Base-by-base conservation (phyloP, 2,113 vertebrate species). In the Atractosteus spatula region DNA sequence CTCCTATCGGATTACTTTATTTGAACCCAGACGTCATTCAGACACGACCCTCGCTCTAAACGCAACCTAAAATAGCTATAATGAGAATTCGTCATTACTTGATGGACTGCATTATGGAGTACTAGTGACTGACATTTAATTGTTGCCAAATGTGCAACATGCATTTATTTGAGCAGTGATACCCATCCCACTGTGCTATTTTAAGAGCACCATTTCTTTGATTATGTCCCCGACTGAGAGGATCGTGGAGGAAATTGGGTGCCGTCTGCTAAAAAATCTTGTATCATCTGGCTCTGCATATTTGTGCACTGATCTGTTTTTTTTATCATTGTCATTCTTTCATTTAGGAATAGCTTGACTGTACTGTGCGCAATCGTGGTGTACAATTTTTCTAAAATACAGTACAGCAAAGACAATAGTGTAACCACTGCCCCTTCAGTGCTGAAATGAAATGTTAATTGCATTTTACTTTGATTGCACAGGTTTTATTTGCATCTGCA, bases 61-160 rank as follows among this genome's bases (percentile, higher is more conserved):
- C 68, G 85, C 79, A 81, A 86, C 83, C 85, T 84, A 85, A 84
- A 90, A 89, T 88, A 84, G 79, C 85, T 80, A 83, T 82, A 82
- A 84, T 89, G 85, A 85, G 82, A 84, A 79, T 68, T 70, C 82
- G 80, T 87, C 85, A 84, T 83, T 83, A 81, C 84, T 85, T 88
- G 88, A 87, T 75, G 56, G 85, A 86, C 80, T 78, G 80, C 41
- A 64, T 74, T 76, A 77, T 83, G 86, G 87, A 87, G 77, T 78
- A 76, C 78, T 70, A 56, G 73, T 64, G 79, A 81, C 81, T 79
- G 85, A 84, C 81, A 71, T 80, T 74, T 92, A 90, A 92, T 89
- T 80, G 79, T 86, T 90, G 78, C 88, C 89, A 90, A 90, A 90
- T 90, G 86, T 86, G 80, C 55, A 70, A 73, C 76, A 51, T 51